These are phyloP conservation scores for Eleginops maclovinus DNA, from an alignment of 2,113 vertebrate genomes.

Conservation along the genomic window DNA sequence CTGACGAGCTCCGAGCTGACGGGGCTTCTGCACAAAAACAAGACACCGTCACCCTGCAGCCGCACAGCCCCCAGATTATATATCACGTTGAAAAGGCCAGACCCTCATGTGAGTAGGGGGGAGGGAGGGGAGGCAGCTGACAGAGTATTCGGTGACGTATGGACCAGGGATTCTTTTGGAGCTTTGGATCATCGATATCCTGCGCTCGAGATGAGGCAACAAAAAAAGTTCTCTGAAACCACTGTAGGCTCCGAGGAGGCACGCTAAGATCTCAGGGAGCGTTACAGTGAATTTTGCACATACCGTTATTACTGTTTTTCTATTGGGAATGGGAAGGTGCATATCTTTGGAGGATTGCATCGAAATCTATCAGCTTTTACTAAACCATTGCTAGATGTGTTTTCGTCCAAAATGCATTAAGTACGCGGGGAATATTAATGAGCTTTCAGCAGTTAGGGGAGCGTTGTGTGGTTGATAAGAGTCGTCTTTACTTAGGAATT, in stretches of 20 bases:
- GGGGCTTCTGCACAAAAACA: constrained; percentile 25
- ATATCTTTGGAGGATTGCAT: too few relatives aligned
- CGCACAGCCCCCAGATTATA: constrained; percentile 37
- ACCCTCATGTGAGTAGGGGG: too few relatives aligned
- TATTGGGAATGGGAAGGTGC: background rate
- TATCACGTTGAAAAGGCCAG: constrained; percentile 25
- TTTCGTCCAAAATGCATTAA: too few relatives aligned
- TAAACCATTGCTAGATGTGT: too few relatives aligned
- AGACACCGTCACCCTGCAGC: constrained; percentile 13
- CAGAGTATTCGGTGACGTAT: constrained; percentile 44
- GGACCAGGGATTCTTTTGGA: constrained; percentile 40
- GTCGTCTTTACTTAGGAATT: too few relatives aligned
- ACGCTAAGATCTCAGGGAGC: constrained; percentile 1
- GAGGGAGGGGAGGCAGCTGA: constrained; percentile 35
- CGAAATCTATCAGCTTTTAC: too few relatives aligned
- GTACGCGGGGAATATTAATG: too few relatives aligned
- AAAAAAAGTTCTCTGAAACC: constrained; percentile 18
- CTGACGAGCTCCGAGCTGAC: constrained; percentile 79
- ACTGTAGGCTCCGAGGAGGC: constrained; percentile 16
- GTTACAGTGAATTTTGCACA: constrained; percentile 72
- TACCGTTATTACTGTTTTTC: constrained; percentile 63
- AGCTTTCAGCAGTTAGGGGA: too few relatives aligned
- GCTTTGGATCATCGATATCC: constrained; percentile 36
- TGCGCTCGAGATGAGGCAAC: constrained; percentile 28
- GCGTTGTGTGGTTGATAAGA: too few relatives aligned